phyloP scores from a whole-genome alignment of 2,888 invertebrate genomes.

The Erynnis tages region DNA sequence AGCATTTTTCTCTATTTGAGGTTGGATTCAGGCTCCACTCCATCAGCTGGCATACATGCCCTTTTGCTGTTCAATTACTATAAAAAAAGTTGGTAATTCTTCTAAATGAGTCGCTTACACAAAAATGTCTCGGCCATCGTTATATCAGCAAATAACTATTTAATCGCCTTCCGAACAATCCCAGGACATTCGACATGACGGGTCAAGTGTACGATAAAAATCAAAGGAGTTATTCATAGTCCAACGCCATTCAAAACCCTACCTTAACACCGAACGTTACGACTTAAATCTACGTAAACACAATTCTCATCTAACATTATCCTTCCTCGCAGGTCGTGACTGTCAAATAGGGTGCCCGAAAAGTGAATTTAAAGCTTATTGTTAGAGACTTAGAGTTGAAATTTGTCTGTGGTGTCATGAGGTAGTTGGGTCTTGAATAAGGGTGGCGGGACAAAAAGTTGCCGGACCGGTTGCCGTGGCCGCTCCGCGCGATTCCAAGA shows the following conservation, averaged over 20 bases:
- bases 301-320: conserved; percentile 58
- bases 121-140: conserved; percentile 28
- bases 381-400: background rate
- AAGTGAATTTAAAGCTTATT: conserved; percentile 38
- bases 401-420: conserved; percentile 35
- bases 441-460: conserved; percentile 75
- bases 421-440: conserved; percentile 56
- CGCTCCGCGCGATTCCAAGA: conserved; percentile 49
- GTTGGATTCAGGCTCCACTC: too few relatives aligned
- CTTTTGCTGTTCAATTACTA: too few relatives aligned
- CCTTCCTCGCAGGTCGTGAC: conserved; percentile 72
- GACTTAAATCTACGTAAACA: conserved; percentile 38
- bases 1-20: too few relatives aligned
- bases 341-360: conserved; percentile 45
- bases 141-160: conserved; percentile 51
- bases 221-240: conserved; percentile 64
- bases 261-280: conserved; percentile 35
- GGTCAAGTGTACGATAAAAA: conserved; percentile 74
- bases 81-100: background rate
- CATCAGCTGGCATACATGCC: too few relatives aligned
- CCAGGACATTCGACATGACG: conserved; percentile 72
- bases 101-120: background rate
- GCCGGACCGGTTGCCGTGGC: conserved; percentile 62
- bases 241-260: conserved; percentile 35
- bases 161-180: conserved; percentile 67